phyloP scores from a whole-genome alignment of 1,140 invertebrate genomes.

The Aethina tumida region DNA sequence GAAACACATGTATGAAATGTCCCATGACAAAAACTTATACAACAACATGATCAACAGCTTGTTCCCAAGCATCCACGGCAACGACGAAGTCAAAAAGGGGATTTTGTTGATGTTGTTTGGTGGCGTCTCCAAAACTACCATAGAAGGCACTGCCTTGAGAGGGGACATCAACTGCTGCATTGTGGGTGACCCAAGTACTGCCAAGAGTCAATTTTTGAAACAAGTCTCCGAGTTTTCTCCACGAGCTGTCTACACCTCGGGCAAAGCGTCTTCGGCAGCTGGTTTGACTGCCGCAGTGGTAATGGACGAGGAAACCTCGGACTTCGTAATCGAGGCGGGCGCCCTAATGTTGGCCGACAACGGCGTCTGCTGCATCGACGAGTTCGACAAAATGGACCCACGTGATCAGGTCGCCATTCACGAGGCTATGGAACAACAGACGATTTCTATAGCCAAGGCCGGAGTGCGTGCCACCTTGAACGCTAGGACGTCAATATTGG shows the following conservation, averaged over 20 bases:
- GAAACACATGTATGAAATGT: conserved; percentile 96
- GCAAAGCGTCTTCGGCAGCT: conserved; percentile 95
- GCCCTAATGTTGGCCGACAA: conserved; percentile 99
- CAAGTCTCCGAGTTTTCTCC: conserved; percentile 92
- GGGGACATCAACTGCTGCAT: conserved; percentile 98
- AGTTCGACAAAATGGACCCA: conserved; percentile 99
- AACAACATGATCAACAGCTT: conserved; percentile 85
- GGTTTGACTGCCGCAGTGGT: conserved; percentile 98
- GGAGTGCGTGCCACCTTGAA: conserved; percentile 96
- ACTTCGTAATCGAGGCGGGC: conserved; percentile 99
- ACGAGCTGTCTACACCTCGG: conserved; percentile 94
- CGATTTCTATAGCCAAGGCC: conserved; percentile 97
- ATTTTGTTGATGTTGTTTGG: conserved; percentile 96
- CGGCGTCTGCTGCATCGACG: conserved; percentile 98
- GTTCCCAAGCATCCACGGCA: conserved; percentile 96
- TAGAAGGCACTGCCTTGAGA: conserved; percentile 77
- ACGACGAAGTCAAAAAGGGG: conserved; percentile 95
- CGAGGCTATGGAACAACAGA: conserved; percentile 99
- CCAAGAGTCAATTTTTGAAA: conserved; percentile 96
- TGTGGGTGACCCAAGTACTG: conserved; percentile 97
- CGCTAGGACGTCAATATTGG: conserved; percentile 94
- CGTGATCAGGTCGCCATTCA: conserved; percentile 98
- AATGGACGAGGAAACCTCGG: conserved; percentile 91
- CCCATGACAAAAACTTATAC: conserved; percentile 84
- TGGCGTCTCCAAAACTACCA: conserved; percentile 91